Conservation (phyloP, 2,888 invertebrate species). For the Eupithecia insigniata region DNA sequence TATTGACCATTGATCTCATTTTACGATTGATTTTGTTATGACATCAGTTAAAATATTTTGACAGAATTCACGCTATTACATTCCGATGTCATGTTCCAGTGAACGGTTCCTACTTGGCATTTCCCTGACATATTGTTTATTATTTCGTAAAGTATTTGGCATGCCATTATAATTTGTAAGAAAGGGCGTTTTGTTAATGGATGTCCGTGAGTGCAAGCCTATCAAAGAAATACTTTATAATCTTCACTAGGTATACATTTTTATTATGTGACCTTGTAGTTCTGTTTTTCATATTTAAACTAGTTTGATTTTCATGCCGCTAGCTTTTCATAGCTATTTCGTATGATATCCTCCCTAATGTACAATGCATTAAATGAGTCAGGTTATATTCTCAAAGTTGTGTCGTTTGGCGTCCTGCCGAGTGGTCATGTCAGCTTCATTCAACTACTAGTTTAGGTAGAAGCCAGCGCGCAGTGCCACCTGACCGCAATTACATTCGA, state of each 20-base stretch:
- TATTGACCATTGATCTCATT: not conserved
- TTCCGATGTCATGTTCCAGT: not conserved
- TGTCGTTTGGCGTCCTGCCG: conserved; percentile 43
- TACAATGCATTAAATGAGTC: conserved; percentile 32
- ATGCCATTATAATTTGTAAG: not conserved
- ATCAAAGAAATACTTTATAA: not conserved
- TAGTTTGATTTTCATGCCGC: not conserved
- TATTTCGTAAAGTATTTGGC: not conserved
- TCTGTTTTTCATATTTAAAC: not conserved
- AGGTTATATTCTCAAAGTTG: conserved; percentile 33
- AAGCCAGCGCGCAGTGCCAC: conserved; percentile 1
- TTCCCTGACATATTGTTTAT: not conserved
- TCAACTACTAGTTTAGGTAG: conserved; percentile 37
- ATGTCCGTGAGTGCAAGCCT: not conserved
- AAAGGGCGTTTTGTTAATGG: not conserved
- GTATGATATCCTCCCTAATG: not conserved
- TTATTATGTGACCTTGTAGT: not conserved
- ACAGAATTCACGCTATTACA: not conserved
- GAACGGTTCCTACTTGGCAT: not conserved
- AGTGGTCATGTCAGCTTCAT: conserved; percentile 38
- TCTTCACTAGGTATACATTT: not conserved
- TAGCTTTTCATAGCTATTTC: no score
- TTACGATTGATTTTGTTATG: not conserved
- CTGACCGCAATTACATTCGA: conserved; percentile 39
- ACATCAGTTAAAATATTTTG: not conserved